Evolutionary conservation across 2,888 invertebrate species (phyloP), one percentile per base, ranked within the genome.

Genomic region (Theretra japonica): DNA sequence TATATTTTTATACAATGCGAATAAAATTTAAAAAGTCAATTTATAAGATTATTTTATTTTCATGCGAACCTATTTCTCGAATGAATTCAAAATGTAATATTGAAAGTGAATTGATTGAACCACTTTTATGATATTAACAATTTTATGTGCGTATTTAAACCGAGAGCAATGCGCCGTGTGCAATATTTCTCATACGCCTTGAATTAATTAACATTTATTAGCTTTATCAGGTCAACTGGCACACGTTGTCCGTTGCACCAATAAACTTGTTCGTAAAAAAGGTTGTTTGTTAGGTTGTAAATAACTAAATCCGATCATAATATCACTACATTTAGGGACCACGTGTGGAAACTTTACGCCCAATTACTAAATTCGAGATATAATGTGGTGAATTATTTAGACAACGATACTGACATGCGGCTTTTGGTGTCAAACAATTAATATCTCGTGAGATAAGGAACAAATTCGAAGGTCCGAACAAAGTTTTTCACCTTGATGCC

Each of bases 1-100:
- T 88, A 80, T 83, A 84, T 83, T 90, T 88, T 88, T 88, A 84
- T 90, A 90, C 87, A 85, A 89, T 84, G 88, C 84, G 83, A 90
- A 86, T 89, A 90, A 89, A 92, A 82, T 81, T 71, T 71, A 19
- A 70, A 71, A 71, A 71, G 41, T 56, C 21, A 25, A 68, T 41
- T n/a, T 41, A 68, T 59, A 33, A 59, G 21, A 30, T 57, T 68
- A 25, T 48, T 68, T 68, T 58, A 69, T 28, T 23, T 30, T 59
- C 25, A 50, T 15, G 48, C 21, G 15, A 58, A 50, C 21, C 28
- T 59, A 53, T 48, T 48, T 48, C 65, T 23, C 65, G 7, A 41
- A 58, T 58, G 58, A 25, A 65, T 65, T 41, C 41, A 23, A 48
- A 65, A 48, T 65, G 41, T 23, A 65, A 2, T 41, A 65, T 65